Evolutionary conservation across 2,113 vertebrate species (phyloP).

Genomic region (Sinosuthora webbiana): DNA sequence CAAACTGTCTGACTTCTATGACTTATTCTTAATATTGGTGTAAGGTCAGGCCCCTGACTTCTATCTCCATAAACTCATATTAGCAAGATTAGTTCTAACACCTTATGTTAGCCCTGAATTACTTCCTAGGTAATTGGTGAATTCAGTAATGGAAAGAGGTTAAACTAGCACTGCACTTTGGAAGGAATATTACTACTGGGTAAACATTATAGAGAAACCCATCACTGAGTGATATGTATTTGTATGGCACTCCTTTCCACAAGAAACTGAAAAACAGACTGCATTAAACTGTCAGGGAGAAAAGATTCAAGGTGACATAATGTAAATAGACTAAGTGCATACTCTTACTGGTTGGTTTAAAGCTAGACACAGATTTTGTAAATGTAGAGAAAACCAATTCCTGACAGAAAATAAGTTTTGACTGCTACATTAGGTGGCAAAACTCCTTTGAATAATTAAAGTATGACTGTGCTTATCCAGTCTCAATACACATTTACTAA

Average conservation of each 20-base stretch:
- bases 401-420: neutral
- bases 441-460: neutral
- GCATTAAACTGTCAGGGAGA: slow-evolving; percentile 31
- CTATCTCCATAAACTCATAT: neutral
- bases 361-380: neutral
- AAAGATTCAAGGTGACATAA: slow-evolving; percentile 33
- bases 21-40: neutral
- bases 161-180: neutral
- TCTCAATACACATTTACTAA: neutral
- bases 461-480: neutral
- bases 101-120: neutral
- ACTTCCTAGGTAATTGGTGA: neutral
- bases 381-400: neutral
- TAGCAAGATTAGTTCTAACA: slow-evolving; percentile 9
- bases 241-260: neutral
- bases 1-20: neutral
- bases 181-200: neutral
- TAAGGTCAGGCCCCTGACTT: neutral
- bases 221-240: neutral
- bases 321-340: neutral
- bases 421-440: neutral
- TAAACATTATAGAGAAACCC: slow-evolving; percentile 19
- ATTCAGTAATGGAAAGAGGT: neutral
- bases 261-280: slow-evolving; percentile 26
- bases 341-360: neutral